Base-by-base conservation (phyloP, 2,888 invertebrate species). In the Amphimallon solstitiale region DNA sequence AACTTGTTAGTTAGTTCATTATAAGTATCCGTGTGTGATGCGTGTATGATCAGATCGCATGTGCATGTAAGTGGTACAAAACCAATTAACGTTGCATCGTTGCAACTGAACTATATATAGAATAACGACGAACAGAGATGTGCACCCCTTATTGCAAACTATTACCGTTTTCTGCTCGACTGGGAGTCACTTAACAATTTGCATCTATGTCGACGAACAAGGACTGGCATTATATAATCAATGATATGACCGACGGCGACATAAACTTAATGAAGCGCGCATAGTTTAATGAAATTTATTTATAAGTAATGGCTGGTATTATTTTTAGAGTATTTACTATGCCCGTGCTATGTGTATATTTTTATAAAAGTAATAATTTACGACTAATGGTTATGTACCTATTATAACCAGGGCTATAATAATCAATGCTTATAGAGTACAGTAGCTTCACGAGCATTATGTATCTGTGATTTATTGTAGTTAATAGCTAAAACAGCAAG, bases 111-210 rank as follows among this genome's bases (percentile, higher is more conserved):
- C 38, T 60, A 63, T 14, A 56, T 35, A 56, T 56, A 40, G 40
- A 56, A 56, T 40, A 40, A 9, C 72, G 73, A 71, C 71, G 34
- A 71, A 73, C 72, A 65, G 69, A 68, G 66, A 73, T 70, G 64
- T 74, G 73, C 66, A 71, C 70, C 72, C 72, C 69, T 65, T 68
- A 72, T 72, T 71, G 72, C 65, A 70, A 71, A 56, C 70, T 69
- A 72, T 68, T 74, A 67, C 74, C 65, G 72, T 75, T 77, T 75
- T 75, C 75, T 73, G 69, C 71, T 73, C 75, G 73, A 72, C 67
- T 73, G 76, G 73, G 74, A 73, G 71, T 72, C 72, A 72, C 75
- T 75, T 76, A 75, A 75, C 73, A 73, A 76, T 77, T 76, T 76
- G 75, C 67, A 74, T 72, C 68, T 63, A 69, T 70, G 71, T 72